These are phyloP conservation scores for Sturnus vulgaris DNA, from an alignment of 2,113 vertebrate species.

Conservation along the genomic window DNA sequence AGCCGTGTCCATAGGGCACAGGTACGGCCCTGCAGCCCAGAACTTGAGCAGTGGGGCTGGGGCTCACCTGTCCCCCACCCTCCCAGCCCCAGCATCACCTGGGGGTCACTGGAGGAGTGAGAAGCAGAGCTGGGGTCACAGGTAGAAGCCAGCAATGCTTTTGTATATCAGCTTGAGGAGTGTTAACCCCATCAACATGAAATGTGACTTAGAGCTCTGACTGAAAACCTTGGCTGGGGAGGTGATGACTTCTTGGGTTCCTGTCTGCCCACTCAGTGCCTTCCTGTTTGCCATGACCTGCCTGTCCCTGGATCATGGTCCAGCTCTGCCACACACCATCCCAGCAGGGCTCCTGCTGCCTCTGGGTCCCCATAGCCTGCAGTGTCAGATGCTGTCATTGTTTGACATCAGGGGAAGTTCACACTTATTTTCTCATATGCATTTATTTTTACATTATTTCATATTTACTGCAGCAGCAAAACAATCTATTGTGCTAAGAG, in stretches of 20 bases:
- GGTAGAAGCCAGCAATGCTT: fast-evolving
- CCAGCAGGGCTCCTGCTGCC: neutral
- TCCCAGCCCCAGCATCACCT: fast-evolving
- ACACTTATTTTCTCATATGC: fast-evolving
- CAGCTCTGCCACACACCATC: fast-evolving
- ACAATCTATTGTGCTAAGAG: neutral
- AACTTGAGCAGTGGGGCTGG: neutral
- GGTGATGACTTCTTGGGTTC: fast-evolving
- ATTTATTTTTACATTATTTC: fast-evolving
- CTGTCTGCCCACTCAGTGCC: fast-evolving
- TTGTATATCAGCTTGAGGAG: fast-evolving
- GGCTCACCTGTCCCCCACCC: too few relatives aligned
- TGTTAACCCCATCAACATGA: neutral
- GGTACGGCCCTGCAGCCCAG: too few relatives aligned
- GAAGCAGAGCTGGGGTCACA: neutral
- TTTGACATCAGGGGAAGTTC: neutral
- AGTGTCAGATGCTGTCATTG: fast-evolving
- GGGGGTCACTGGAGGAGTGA: fast-evolving
- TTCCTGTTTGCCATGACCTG: fast-evolving
- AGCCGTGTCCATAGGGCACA: too few relatives aligned
- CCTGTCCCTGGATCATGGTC: fast-evolving
- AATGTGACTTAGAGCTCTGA: too few relatives aligned
- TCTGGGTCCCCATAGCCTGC: fast-evolving
- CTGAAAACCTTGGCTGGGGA: neutral
- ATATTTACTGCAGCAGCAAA: neutral